Base-by-base conservation (phyloP, 2,797 vertebrate genomes). In the Pteropus rufus region DNA sequence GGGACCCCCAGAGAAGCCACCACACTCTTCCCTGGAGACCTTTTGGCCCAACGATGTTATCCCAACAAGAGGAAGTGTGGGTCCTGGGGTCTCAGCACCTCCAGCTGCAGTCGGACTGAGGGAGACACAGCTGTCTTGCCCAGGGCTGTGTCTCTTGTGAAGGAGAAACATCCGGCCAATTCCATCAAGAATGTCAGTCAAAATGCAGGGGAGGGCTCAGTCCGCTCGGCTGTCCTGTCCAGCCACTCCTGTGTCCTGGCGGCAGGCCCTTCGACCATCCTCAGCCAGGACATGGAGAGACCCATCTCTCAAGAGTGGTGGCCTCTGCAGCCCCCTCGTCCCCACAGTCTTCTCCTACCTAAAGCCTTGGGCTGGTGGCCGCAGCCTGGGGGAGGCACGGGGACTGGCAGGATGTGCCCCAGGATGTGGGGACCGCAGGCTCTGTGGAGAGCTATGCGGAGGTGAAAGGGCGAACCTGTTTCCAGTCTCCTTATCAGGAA, bases 391-490 rank as follows among this genome's bases (percentile, higher is more conserved):
- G 90, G 24, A 31, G 39, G 64, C 52, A 1, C 58, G 36, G 70
- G 62, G 72, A 81, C 94, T 90, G 58, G 64, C 52, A 97, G 97
- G 93, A 86, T 93, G 86, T 97, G 97, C 96, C 95, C 97, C 86
- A 97, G 97, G 98, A 97, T 97, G 77, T 93, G 93, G 95, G 97
- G 98, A 44, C 96, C 96, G 0, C 52, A 1, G 26, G 97, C 94
- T 98, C 96, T 75, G 49, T 0, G 0, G 91, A 58, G 81, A 96
- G 97, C 96, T 97, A 98, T 98, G 98, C 89, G 83, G 92, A 69
- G 98, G 97, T 98, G 98, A 98, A 98, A 98, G 98, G 98, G 98
- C 98, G 98, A 98, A 98, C 97, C 98, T 98, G 98, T 98, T 98
- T 98, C 97, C 95, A 97, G 84, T 98, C 97, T 98, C 97, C 98